Conservation (phyloP, 2,888 invertebrate genomes). For the Mythimna vitellina region DNA sequence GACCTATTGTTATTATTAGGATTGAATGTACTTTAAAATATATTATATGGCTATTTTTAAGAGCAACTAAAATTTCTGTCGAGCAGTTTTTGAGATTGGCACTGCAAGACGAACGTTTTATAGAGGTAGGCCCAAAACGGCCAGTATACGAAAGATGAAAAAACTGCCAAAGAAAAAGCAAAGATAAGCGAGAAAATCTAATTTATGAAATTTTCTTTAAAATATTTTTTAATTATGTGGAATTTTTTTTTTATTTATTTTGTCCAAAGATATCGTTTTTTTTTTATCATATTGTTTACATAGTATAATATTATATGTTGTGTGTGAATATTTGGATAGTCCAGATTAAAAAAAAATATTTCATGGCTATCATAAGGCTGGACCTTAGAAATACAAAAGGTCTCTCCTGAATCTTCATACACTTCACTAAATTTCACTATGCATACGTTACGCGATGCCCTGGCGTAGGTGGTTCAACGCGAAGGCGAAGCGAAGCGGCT, state of each 20-base stretch:
- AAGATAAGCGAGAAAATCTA: constrained; percentile 66
- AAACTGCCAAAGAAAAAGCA: constrained; percentile 78
- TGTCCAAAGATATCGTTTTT: constrained; percentile 57
- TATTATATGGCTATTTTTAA: constrained; percentile 58
- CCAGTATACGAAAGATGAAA: constrained; percentile 69
- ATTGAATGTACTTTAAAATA: constrained; percentile 57
- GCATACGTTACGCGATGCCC: too few species aligned
- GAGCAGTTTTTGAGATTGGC: constrained; percentile 50
- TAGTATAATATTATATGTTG: constrained; percentile 7
- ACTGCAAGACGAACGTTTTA: constrained; percentile 44
- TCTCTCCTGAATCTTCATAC: constrained; percentile 17
- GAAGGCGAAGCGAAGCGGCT: too few species aligned
- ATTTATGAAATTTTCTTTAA: constrained; percentile 50
- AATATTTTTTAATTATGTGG: constrained; percentile 14
- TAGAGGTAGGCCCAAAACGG: constrained; percentile 56
- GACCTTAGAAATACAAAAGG: background rate
- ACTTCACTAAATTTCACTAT: background rate
- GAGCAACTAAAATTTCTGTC: constrained; percentile 44
- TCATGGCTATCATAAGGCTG: too few species aligned
- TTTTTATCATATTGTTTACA: constrained; percentile 32
- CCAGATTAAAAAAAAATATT: background rate
- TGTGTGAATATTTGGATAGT: constrained; percentile 30
- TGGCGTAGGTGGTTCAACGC: too few species aligned
- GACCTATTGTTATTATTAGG: constrained; percentile 60
- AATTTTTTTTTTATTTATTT: constrained; percentile 58